phyloP scores from a whole-genome alignment of 2,797 vertebrate species.

The Coregonus sp. region DNA sequence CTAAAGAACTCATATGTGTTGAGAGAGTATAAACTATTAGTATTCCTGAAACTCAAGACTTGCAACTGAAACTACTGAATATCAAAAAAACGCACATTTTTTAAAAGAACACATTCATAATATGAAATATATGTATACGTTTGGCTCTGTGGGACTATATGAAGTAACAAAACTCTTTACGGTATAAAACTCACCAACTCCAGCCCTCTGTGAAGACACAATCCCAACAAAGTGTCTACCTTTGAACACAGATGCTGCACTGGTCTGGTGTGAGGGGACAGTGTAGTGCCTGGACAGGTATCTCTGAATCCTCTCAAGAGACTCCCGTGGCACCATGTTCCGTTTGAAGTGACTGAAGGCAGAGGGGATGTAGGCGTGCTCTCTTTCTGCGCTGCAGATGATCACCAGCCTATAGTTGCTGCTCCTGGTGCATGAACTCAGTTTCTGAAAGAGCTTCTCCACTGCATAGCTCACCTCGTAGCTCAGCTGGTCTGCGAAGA shows the following conservation, averaged over 20 bases:
- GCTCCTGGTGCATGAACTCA: conserved; percentile 41
- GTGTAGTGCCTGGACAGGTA: conserved; percentile 85
- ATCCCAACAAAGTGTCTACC: conserved; percentile 81
- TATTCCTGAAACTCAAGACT: conserved; percentile 50
- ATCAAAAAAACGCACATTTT: too few species aligned
- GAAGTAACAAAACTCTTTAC: neutral
- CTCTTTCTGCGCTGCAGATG: conserved; percentile 85
- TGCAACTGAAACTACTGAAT: too few species aligned
- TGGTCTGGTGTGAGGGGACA: conserved; percentile 59
- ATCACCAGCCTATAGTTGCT: conserved; percentile 81
- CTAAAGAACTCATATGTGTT: neutral
- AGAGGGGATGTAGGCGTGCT: conserved; percentile 89
- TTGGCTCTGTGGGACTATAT: too few species aligned
- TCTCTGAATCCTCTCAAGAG: conserved; percentile 66
- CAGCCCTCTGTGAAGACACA: conserved; percentile 87
- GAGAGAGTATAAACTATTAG: neutral
- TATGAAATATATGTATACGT: too few species aligned
- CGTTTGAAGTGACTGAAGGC: conserved; percentile 88
- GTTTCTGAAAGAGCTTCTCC: conserved; percentile 82
- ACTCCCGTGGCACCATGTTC: conserved; percentile 81
- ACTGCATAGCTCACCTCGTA: conserved; percentile 87
- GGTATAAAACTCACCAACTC: conserved; percentile 80
- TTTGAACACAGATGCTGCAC: conserved; percentile 84
- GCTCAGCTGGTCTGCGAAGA: conserved; percentile 86
- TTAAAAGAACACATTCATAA: too few species aligned